Base-by-base conservation (phyloP, 2,113 vertebrate genomes). In the Chascanopsetta lugubris region DNA sequence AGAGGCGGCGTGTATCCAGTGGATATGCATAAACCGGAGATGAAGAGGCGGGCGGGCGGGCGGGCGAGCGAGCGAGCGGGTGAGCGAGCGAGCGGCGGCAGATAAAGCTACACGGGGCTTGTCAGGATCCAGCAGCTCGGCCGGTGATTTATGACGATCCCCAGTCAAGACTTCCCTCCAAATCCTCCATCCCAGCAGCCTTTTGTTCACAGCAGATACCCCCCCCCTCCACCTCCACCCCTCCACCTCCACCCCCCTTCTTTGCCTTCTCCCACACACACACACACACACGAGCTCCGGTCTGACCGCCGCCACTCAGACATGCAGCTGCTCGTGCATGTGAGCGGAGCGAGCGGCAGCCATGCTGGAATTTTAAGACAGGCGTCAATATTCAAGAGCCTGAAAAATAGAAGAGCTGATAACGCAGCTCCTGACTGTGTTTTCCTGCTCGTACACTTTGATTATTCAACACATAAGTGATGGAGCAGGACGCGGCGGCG, bases 131-230 rank as follows among this genome's bases (percentile, higher is more conserved):
- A 70, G 85, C 77, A 47, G 87, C 62, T 83, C 32, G 66, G 46
- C 81, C 73, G 10, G 83, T 92, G 90, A 92, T 91, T 91, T 90
- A 90, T 86, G 88, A 89, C 78, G 78, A 77, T 79, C 85, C 73
- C 85, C 76, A 71, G 72, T 86, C 77, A 89, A 86, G 84, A 78
- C 75, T 77, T 80, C 56, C 40, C 55, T 80, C 75, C 80, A 83
- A 85, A 83, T 84, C 87, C 83, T 75, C 75, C 75, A 75, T 72
- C 81, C 83, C 42, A 60, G 75, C 66, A 66, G 70, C 55, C 83
- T 84, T 88, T 89, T 88, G 80, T 87, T 85, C 70, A 57, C 57
- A 56, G 73, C 58, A 49, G 45, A 80, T 32, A 54, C 65, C 13
- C 74, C 42, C 36, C 58, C 18, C 42, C 8, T 8, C 22, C 9